These are phyloP conservation scores for Nematopogon swammerdamellus DNA, from an alignment of 2,888 invertebrate genomes.

Conservation along the genomic window DNA sequence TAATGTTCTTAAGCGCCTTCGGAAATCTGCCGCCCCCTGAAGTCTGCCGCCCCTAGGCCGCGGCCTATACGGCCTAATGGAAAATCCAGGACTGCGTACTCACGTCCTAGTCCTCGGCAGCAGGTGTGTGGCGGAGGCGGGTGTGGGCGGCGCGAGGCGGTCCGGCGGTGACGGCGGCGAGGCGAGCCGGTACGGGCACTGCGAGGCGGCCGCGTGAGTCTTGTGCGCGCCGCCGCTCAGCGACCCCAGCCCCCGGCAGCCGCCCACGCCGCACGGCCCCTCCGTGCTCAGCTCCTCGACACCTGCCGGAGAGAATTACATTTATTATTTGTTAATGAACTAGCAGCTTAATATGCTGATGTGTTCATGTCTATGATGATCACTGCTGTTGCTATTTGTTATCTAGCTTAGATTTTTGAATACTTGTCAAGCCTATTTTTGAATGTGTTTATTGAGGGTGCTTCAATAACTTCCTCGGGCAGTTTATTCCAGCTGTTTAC, in stretches of 20 bases:
- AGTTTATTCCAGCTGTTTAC: no score
- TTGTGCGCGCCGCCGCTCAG: slow-evolving; percentile 72
- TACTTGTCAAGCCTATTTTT: no score
- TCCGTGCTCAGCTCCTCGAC: slow-evolving; percentile 59
- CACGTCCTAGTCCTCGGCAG: not conserved
- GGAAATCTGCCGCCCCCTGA: no score
- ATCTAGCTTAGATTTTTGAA: no score
- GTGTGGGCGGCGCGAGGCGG: slow-evolving; percentile 16
- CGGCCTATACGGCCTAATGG: not conserved
- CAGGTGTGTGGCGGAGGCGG: not conserved
- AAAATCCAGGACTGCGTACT: not conserved
- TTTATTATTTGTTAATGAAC: no score
- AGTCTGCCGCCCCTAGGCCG: no score
- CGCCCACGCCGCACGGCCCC: slow-evolving; percentile 76
- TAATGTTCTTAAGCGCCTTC: no score
- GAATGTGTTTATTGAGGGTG: no score
- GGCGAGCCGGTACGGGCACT: slow-evolving; percentile 66
- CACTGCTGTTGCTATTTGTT: no score
- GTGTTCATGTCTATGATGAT: no score
- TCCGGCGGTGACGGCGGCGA: slow-evolving; percentile 18
- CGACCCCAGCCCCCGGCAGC: slow-evolving; percentile 90
- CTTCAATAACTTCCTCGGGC: no score
- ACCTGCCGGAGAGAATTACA: not conserved
- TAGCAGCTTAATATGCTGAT: no score
- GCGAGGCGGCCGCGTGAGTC: slow-evolving; percentile 66